Evolutionary conservation across 2,888 invertebrate species (phyloP), one percentile per base, ranked within the genome.

Genomic region (Spilosoma lubricipeda): DNA sequence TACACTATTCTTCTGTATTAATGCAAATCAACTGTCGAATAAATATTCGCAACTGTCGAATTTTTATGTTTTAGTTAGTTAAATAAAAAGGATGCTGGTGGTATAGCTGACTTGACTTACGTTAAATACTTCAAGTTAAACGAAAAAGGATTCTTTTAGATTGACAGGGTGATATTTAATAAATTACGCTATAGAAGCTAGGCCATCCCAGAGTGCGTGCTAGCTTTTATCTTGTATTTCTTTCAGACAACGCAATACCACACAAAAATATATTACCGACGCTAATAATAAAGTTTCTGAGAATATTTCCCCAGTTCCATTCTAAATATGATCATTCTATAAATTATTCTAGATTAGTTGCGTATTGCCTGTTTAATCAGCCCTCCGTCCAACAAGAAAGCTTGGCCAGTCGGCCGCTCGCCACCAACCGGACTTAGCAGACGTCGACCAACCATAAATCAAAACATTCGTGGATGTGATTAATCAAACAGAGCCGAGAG

Each of bases 401-500:
- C 73, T 68, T 76, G 36, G 45, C 39, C 59, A 65, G 30, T 48
- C 72, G 71, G 23, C 59, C 45, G 56, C 66, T 75, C 66, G 33
- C 63, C 70, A 36, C 45, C 70, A 77, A 75, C 79, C 77, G 77
- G 71, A 73, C 71, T 30, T 70, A 18, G 75, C 77, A 76, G 77
- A 69, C 72, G 63, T 69, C 78, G 86, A 82, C 79, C 86, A 82
- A 76, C 85, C 92, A 94, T 95, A 94, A 95, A 95, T 95, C 95
- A 95, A 92, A 93, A 92, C 92, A 91, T 90, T 91, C 91, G 89
- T 87, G 89, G 87, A 88, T 88, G 89, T 93, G 92, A 95, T 95
- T 95, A 94, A 95, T 95, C 94, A 92, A 93, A 92, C 85, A 85
- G 84, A 85, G 80, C 81, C 82, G 80, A 82, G 82, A 83, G 85